Base-by-base conservation (phyloP, 2,888 invertebrate species). In the Protophormia terraenovae region DNA sequence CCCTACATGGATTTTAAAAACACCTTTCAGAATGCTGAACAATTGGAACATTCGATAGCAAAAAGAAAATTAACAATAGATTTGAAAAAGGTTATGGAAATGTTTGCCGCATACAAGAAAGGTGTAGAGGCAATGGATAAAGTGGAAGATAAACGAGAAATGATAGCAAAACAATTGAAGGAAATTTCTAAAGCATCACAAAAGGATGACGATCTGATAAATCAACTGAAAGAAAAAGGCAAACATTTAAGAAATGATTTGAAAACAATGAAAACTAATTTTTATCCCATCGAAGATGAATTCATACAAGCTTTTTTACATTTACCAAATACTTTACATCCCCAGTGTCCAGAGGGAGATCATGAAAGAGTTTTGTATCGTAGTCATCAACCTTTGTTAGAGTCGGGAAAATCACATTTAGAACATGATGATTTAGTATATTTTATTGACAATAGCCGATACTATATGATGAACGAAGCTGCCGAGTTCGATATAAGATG, bases 241-340 rank as follows among this genome's bases (percentile, higher is more conserved):
- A 93, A 93, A 88, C 89, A 94, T 3, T 67, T 96, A 0, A 94
- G 95, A 89, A 94, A 95, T 58, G 95, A 96, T 87, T 90, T 96
- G n/a, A 95, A 94, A 90, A 92, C 93, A 35, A 89, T 96, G 1
- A 95, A 94, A 89, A 93, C 94, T 12, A 93, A 94, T 55, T 91
- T 95, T n/a, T 96, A 96, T 94, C 94, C 94, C n/a, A 93, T 97
- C 6, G 96, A 97, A 90, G 96, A 96, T 90, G 94, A 94, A 69
- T 95, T 96, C 8, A 93, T 96, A 60, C 90, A 95, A 35, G 94
- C 94, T 88, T 94, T 94, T 81, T 92, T 97, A 71, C 94, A 94
- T 88, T 90, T 97, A 73, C 97, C 97, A 0, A 97, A 97, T 90
- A 88, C 90, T 64, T 89, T 97, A 84, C 95, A 97, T 90, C 85